Conservation (phyloP, 2,888 invertebrate genomes). For the Sympetrum striolatum region DNA sequence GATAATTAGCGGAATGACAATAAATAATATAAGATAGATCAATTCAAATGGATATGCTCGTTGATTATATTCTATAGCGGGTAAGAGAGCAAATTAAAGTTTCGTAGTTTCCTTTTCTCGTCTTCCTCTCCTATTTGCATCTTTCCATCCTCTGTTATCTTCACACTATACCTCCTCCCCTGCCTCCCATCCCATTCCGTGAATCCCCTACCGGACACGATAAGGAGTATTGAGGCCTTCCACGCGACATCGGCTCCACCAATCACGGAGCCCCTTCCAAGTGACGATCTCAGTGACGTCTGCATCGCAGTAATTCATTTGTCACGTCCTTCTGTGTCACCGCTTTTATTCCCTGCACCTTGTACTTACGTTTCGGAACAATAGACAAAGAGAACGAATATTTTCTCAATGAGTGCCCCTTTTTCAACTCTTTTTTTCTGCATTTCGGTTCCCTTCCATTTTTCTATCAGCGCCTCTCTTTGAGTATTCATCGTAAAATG, state of each 20-base stretch:
- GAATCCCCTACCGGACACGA: not conserved
- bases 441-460: not conserved
- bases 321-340: not conserved
- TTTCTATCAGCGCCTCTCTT: not conserved
- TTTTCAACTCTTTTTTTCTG: not conserved
- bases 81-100: too few relatives aligned
- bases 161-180: not conserved
- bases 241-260: not conserved
- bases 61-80: too few relatives aligned
- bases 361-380: not conserved
- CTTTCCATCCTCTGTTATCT: not conserved
- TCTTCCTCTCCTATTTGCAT: not conserved
- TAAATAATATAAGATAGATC: too few relatives aligned
- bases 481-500: too few relatives aligned
- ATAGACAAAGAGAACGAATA: not conserved
- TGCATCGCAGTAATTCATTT: not conserved
- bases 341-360: not conserved
- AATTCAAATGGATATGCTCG: too few relatives aligned
- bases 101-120: not conserved
- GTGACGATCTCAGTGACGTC: not conserved
- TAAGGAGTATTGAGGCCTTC: not conserved
- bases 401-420: not conserved
- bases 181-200: not conserved
- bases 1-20: too few relatives aligned
- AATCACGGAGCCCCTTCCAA: not conserved